Percentiles rank a stretch among this genome's conserved stretches.
phyloP scores from a whole-genome alignment of 2,888 invertebrate genomes.

The Drosophila cracens region DNA sequence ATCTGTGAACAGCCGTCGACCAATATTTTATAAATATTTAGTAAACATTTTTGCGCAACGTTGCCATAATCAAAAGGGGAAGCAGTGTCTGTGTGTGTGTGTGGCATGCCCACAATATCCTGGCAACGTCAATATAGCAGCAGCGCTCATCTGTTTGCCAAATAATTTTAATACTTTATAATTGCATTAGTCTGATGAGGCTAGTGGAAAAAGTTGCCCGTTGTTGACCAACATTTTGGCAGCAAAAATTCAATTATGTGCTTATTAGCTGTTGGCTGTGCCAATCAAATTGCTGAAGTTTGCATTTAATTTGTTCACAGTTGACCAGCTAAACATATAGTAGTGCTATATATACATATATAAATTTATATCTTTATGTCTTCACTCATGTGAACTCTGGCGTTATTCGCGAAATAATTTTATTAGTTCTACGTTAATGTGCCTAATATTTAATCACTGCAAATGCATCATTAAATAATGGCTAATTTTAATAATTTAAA shows the following conservation, averaged over 20 bases:
- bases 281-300: conserved; percentile 18
- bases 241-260: conserved; percentile 69
- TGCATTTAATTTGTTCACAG: conserved; percentile 9
- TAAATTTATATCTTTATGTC: neutral
- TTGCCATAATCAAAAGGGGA: conserved; percentile 23
- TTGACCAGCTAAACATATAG: neutral
- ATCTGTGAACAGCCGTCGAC: conserved; percentile 61
- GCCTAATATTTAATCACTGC: conserved; percentile 27
- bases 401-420: conserved; percentile 38
- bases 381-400: conserved; percentile 56
- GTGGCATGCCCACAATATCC: conserved; percentile 52
- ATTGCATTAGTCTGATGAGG: conserved; percentile 56
- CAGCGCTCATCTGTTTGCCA: conserved; percentile 37
- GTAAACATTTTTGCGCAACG: conserved; percentile 62
- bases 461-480: conserved; percentile 34
- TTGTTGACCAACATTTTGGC: conserved; percentile 39
- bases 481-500: conserved; percentile 29
- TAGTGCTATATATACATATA: neutral
- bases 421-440: conserved; percentile 37
- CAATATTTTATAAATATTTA: conserved; percentile 78
- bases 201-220: neutral
- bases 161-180: conserved; percentile 77
- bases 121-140: conserved; percentile 53
- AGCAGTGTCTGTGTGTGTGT: neutral
- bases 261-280: conserved; percentile 65